Conservation (phyloP, 2,113 vertebrate species). For the Xiphophorus couchianus region DNA sequence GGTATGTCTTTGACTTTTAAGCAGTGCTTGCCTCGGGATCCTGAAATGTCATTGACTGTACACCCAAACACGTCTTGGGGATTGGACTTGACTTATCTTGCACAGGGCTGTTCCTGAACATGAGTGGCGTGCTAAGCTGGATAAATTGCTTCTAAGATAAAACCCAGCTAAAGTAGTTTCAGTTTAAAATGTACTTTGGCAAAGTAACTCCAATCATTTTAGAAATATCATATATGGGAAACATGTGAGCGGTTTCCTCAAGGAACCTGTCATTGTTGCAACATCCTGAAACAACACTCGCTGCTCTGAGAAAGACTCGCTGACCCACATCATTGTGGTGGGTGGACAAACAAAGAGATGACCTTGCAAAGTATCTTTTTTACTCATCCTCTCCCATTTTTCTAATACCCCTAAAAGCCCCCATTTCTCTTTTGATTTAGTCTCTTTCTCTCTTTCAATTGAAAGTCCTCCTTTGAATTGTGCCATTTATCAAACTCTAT, state of each 20-base stretch:
- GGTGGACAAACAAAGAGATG: slow-evolving; percentile 63
- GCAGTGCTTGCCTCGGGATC: slow-evolving; percentile 39
- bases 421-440: slow-evolving; percentile 16
- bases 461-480: slow-evolving; percentile 4
- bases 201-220: slow-evolving; percentile 14
- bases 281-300: slow-evolving; percentile 59
- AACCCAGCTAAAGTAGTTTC: slow-evolving; percentile 14
- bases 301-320: slow-evolving; percentile 49
- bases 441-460: slow-evolving; percentile 5
- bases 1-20: slow-evolving; percentile 26
- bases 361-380: slow-evolving; percentile 38
- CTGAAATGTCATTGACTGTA: slow-evolving; percentile 35
- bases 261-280: slow-evolving; percentile 58
- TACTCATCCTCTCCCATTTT: slow-evolving; percentile 31
- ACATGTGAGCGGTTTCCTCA: slow-evolving; percentile 17
- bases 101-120: slow-evolving; percentile 26
- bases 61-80: slow-evolving; percentile 19
- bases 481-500: slow-evolving; percentile 53
- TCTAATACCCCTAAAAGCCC: slow-evolving; percentile 19
- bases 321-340: slow-evolving; percentile 52
- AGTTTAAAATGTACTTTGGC: slow-evolving; percentile 47
- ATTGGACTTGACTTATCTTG: slow-evolving; percentile 32
- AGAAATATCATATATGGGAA: slow-evolving; percentile 20
- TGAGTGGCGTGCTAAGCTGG: slow-evolving; percentile 25
- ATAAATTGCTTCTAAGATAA: slow-evolving; percentile 56